phyloP scores from a whole-genome alignment of 1,140 invertebrate genomes.

The Phymastichus coffea region DNA sequence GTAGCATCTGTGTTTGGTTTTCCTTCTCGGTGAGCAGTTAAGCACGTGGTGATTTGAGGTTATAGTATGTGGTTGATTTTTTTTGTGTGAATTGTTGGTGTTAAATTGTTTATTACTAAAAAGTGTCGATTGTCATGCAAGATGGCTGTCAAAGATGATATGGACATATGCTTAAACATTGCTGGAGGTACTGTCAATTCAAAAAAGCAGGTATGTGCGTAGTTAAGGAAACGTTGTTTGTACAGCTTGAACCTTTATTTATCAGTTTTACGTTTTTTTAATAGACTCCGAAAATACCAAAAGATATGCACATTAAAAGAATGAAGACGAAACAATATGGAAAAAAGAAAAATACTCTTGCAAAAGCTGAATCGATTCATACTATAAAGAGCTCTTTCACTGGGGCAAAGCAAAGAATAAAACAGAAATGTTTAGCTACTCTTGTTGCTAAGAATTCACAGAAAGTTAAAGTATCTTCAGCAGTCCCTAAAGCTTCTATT shows the following conservation, averaged over 20 bases:
- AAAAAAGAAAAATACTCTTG: background rate
- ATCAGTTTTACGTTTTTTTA: background rate
- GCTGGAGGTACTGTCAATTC: conserved; percentile 10
- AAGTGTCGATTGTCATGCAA: background rate
- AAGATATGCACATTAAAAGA: background rate
- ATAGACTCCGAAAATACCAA: conserved; percentile 4
- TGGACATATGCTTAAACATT: conserved; percentile 46
- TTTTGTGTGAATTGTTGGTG: too few species aligned
- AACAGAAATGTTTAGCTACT: conserved; percentile 44
- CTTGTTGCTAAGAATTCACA: conserved; percentile 45
- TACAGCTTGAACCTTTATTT: background rate
- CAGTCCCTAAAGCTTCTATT: conserved; percentile 10
- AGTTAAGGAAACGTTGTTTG: conserved; percentile 24
- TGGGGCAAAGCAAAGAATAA: conserved; percentile 39
- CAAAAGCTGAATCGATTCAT: conserved; percentile 1
- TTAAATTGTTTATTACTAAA: too few species aligned
- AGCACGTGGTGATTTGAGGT: conserved; percentile 32
- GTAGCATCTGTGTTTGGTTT: too few species aligned
- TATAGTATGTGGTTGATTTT: conserved; percentile 18
- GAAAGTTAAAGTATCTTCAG: background rate
- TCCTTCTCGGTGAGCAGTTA: too few species aligned
- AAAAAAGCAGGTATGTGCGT: conserved; percentile 35
- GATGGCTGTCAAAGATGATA: conserved; percentile 29
- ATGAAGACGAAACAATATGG: background rate
- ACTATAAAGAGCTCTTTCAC: background rate